Conservation (phyloP, 1,140 invertebrate genomes). For the Eueides isabella region DNA sequence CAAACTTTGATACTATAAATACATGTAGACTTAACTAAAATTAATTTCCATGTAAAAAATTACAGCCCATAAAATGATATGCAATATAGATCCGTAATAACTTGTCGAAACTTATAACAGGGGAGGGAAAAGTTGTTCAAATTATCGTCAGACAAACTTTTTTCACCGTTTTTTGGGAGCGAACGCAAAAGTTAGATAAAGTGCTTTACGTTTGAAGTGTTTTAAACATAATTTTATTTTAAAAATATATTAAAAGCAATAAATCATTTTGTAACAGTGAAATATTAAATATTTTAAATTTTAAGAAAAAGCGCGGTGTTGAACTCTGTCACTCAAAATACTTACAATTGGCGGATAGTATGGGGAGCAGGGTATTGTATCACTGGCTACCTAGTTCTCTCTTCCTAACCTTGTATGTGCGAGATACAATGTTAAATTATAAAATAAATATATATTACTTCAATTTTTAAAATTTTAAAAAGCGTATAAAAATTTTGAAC, state of each 20-base stretch:
- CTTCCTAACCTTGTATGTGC: no score
- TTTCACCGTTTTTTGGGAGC: neutral
- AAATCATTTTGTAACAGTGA: neutral
- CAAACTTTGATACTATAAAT: no score
- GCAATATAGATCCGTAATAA: neutral
- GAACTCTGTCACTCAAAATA: no score
- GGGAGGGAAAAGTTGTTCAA: neutral
- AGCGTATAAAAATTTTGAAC: no score
- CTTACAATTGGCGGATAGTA: no score
- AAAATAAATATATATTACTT: no score
- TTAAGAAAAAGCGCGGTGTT: no score
- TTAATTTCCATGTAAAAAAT: neutral
- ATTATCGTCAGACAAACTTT: neutral
- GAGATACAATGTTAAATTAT: no score
- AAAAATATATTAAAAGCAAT: slow-evolving; percentile 7
- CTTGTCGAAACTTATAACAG: slow-evolving; percentile 5
- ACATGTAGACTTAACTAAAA: neutral
- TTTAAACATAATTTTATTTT: slow-evolving; percentile 2
- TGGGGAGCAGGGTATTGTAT: no score
- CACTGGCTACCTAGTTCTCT: no score
- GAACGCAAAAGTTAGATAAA: slow-evolving; percentile 6
- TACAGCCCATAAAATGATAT: slow-evolving; percentile 3
- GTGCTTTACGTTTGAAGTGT: neutral
- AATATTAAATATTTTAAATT: no score
- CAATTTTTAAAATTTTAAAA: no score